Evolutionary conservation across 2,888 invertebrate species (phyloP), one percentile per base, ranked within the genome.

Genomic region (Drosophila kanekoi): DNA sequence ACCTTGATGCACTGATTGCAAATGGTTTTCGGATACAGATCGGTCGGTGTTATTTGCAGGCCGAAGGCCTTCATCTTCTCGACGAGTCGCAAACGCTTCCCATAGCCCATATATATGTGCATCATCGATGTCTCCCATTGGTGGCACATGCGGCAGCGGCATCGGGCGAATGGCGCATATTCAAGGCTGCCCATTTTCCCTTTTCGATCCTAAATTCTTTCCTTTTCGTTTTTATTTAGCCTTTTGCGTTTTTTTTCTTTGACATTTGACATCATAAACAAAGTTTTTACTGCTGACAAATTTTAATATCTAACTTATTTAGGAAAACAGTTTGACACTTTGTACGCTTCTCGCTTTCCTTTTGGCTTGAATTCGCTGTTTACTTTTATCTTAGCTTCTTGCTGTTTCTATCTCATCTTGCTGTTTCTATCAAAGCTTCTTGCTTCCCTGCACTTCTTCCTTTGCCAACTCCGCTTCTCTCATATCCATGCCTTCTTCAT

Each of bases 91-190:
- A 54, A 11, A 1, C 32, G 18, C 32, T 18, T 18, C 6, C 53
- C 53, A 5, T n/a, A 18, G 9, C 28, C 56, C 43, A 14, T 54
- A 8, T 45, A 61, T 1, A 61, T 18, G 14, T 61, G 10, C 20
- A 13, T 45, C 45, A 45, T 47, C 37, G 45, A 32, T n/a, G 45
- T 28, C 8, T 20, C 13, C 33, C 33, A 43, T 35, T 54, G 16
- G 18, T 43, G 43, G 35, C 54, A 54, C 13, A 54, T 11, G 18
- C 54, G 33, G 23, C 54, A 54, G 4, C 41, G 41, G 41, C 23
- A 41, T 4, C 41, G 43, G 8, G 41, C 32, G 14, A 10, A 32
- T 10, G n/a, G 13, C 13, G 23, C 5, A 20, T 20, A 11, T 23
- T 20, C 9, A n/a, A 44, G 20, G 43, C 43, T 43, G 43, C 43